phyloP scores from a whole-genome alignment of 2,888 invertebrate genomes.

The Zonitis immaculata region DNA sequence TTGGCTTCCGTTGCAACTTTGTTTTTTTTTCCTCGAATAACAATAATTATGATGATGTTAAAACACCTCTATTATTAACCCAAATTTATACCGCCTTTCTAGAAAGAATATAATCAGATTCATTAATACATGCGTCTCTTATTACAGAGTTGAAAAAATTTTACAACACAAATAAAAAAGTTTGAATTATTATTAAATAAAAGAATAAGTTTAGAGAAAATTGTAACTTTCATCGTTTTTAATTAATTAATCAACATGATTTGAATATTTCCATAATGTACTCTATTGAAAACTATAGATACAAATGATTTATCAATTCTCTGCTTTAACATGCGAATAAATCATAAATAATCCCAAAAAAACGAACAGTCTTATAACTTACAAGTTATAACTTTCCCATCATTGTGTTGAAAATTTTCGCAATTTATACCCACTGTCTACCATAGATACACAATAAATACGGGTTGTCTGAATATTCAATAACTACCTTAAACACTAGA shows the following conservation, averaged over 20 bases:
- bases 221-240: constrained; percentile 18
- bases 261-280: neutral
- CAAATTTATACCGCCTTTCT: constrained; percentile 19
- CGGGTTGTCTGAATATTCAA: no score
- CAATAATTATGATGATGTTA: neutral
- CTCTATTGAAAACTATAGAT: neutral
- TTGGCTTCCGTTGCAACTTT: constrained; percentile 9
- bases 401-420: neutral
- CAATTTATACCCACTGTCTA: no score
- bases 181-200: neutral
- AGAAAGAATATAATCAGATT: constrained; percentile 17
- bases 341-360: neutral
- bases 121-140: constrained; percentile 10
- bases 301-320: neutral
- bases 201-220: constrained; percentile 1
- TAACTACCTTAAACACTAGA: no score
- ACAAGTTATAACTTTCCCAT: no score
- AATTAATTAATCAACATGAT: constrained; percentile 12
- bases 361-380: neutral
- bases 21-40: constrained; percentile 15
- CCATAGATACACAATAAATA: no score
- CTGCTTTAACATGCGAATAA: neutral
- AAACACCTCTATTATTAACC: constrained; percentile 20
- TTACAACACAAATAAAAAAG: neutral
- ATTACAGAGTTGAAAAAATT: neutral